Percentiles rank a stretch among this genome's conserved stretches.
phyloP scores from a whole-genome alignment of 1,140 invertebrate species.

The Saxidomus purpurata region DNA sequence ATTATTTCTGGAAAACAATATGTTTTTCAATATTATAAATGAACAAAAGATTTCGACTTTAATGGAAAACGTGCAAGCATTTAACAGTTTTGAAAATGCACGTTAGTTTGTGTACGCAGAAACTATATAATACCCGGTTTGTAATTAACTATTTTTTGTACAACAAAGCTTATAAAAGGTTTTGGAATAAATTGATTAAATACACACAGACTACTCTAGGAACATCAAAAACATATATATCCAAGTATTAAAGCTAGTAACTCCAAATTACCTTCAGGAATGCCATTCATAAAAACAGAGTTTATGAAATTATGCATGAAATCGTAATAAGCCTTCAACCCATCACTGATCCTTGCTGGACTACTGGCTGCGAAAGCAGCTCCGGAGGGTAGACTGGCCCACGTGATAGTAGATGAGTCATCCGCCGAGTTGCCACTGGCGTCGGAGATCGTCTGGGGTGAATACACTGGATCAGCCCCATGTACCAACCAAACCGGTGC shows the following conservation, averaged over 20 bases:
- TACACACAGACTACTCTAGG: too few relatives aligned
- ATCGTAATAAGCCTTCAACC: conserved; percentile 5
- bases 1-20: conserved; percentile 37
- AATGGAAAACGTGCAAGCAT: too few relatives aligned
- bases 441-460: conserved; percentile 17
- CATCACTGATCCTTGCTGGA: conserved; percentile 1
- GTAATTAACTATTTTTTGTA: too few relatives aligned
- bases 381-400: conserved; percentile 3
- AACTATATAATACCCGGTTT: too few relatives aligned
- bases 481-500: background rate
- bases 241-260: too few relatives aligned
- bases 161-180: too few relatives aligned
- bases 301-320: conserved; percentile 34
- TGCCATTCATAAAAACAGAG: conserved; percentile 38
- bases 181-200: too few relatives aligned
- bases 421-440: conserved; percentile 17
- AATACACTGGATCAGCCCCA: conserved; percentile 32
- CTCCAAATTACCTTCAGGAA: conserved; percentile 50
- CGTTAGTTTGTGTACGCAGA: too few relatives aligned
- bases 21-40: too few relatives aligned
- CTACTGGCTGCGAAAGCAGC: background rate
- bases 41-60: too few relatives aligned
- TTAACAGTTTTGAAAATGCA: too few relatives aligned
- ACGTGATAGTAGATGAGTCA: conserved; percentile 26
- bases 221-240: too few relatives aligned